Conservation (phyloP, 2,888 invertebrate species). For the Tipula confusa region DNA sequence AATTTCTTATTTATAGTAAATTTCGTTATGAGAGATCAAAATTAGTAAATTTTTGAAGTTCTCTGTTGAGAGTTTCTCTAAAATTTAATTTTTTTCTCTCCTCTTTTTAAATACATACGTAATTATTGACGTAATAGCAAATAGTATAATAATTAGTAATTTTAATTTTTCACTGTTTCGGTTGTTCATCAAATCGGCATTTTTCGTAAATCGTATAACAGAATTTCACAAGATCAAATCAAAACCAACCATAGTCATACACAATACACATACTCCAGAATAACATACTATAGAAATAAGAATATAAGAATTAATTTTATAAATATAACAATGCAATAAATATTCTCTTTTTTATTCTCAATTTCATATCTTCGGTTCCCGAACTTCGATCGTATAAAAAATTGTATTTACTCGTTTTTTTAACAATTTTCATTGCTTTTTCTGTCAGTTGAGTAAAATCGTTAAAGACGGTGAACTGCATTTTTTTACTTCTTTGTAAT, state of each 20-base stretch:
- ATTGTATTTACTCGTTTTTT: too few species aligned
- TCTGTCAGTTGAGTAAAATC: constrained; percentile 33
- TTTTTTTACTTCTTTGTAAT: constrained; percentile 30
- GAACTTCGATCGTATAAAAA: not conserved
- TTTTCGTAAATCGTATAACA: not conserved
- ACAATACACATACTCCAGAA: too few species aligned
- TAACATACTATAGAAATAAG: too few species aligned
- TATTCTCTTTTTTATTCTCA: too few species aligned
- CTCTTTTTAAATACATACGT: too few species aligned
- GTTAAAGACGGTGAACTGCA: constrained; percentile 28
- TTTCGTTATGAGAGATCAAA: not conserved
- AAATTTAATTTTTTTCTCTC: not conserved
- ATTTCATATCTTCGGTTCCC: not conserved
- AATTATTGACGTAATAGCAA: too few species aligned
- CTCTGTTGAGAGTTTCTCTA: not conserved
- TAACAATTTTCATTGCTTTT: constrained; percentile 30
- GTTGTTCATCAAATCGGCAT: not conserved
- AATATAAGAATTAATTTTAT: too few species aligned
- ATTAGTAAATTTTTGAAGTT: too few species aligned
- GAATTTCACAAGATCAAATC: too few species aligned
- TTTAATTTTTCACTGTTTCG: too few species aligned
- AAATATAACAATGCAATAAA: too few species aligned
- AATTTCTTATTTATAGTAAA: not conserved
- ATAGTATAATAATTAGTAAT: not conserved
- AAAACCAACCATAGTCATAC: too few species aligned